These are phyloP conservation scores for Drosophila truncata DNA, from an alignment of 1,140 invertebrate species.

Conservation along the genomic window DNA sequence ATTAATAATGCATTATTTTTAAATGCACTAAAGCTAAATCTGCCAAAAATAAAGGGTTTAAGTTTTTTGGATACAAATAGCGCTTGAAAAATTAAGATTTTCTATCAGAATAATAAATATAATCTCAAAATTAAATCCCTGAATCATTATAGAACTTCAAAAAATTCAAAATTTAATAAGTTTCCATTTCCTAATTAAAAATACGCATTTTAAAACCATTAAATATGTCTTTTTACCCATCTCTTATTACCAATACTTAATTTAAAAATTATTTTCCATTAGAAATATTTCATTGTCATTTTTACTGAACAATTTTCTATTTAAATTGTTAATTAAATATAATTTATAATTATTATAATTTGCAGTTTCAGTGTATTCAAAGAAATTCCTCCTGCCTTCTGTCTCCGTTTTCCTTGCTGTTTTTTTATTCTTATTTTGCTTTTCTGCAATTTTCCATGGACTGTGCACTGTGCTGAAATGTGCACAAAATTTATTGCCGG, in stretches of 20 bases:
- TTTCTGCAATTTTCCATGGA: conserved; percentile 15
- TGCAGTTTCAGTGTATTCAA: background rate
- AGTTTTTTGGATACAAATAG: too few species aligned
- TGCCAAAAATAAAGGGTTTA: too few species aligned
- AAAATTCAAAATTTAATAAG: too few species aligned
- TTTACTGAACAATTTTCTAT: background rate
- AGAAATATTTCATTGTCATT: background rate
- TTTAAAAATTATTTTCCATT: background rate
- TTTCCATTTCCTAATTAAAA: too few species aligned
- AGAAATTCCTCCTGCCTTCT: background rate
- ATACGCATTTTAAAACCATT: background rate
- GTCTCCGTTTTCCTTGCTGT: background rate
- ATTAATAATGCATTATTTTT: too few species aligned
- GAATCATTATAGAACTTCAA: too few species aligned
- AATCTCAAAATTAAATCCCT: too few species aligned
- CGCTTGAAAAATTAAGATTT: too few species aligned
- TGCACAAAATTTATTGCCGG: conserved; percentile 77
- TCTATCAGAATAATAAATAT: too few species aligned
- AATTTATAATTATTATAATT: background rate
- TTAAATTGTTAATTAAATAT: too few species aligned
- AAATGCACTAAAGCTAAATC: too few species aligned
- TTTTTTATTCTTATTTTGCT: conserved; percentile 5
- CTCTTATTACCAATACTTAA: background rate
- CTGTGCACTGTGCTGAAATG: conserved; percentile 61
- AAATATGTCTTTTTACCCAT: too few species aligned